Conservation (phyloP, 1,140 invertebrate species). For the Leucophenga varia region DNA sequence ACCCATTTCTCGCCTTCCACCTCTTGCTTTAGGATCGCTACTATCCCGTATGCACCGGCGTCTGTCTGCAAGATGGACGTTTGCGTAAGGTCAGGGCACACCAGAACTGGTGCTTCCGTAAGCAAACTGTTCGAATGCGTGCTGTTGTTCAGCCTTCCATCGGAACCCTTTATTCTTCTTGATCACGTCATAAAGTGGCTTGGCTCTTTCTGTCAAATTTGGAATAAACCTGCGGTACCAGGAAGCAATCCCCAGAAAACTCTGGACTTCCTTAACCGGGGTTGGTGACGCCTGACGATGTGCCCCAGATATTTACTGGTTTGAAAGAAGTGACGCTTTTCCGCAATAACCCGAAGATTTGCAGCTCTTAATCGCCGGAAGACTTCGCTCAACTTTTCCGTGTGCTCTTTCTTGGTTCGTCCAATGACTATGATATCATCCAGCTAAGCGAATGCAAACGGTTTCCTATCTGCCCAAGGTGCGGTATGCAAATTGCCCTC, state of each 20-base stretch:
- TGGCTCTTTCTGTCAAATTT: slow-evolving; percentile 13
- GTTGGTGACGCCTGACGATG: no score
- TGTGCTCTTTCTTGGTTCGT: slow-evolving; percentile 45
- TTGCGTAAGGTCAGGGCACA: no score
- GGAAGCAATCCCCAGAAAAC: slow-evolving; percentile 1
- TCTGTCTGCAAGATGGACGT: no score
- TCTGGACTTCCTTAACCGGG: no score
- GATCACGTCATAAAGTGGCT: slow-evolving; percentile 15
- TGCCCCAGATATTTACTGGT: no score
- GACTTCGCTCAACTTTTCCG: no score
- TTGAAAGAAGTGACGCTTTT: no score
- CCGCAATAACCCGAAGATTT: no score
- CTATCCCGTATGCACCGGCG: no score
- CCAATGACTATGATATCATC: slow-evolving; percentile 56
- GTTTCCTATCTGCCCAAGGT: slow-evolving; percentile 25
- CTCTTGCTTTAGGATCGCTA: no score
- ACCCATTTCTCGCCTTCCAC: no score
- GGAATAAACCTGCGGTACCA: slow-evolving; percentile 15
- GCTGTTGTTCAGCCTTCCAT: background rate
- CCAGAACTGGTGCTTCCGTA: slow-evolving; percentile 28
- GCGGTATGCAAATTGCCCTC: slow-evolving; percentile 51
- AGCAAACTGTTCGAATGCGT: slow-evolving; percentile 56
- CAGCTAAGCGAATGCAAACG: slow-evolving; percentile 55
- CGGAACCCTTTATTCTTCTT: slow-evolving; percentile 15
- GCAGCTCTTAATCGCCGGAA: no score